Conservation (phyloP, 2,888 invertebrate species). For the Trachelus stipa region DNA sequence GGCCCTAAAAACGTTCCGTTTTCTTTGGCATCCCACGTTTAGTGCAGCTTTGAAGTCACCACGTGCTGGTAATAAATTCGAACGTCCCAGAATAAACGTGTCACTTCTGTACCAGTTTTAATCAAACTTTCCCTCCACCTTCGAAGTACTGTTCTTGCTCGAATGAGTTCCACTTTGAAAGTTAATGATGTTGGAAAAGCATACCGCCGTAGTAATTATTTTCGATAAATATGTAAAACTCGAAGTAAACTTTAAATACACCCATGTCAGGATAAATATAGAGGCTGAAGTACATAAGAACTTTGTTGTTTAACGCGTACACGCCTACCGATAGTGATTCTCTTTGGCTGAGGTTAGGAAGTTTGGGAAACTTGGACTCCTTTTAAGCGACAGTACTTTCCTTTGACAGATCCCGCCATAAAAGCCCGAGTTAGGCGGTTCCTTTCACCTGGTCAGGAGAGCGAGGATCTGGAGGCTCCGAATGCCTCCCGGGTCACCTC, state of each 20-base stretch:
- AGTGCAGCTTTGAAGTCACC: conserved; percentile 6
- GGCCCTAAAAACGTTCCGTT: background rate
- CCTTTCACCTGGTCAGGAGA: conserved; percentile 71
- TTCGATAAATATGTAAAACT: background rate
- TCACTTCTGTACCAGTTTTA: background rate
- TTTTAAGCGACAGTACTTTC: conserved; percentile 7
- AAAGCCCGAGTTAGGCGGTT: conserved; percentile 83
- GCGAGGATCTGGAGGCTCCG: conserved; percentile 67
- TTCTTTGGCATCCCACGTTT: background rate
- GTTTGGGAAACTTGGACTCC: background rate
- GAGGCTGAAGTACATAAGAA: background rate
- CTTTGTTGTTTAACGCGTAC: background rate
- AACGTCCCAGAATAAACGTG: conserved; percentile 6
- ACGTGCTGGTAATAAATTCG: conserved; percentile 4
- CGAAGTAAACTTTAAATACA: background rate
- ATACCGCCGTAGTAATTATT: background rate
- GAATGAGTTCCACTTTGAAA: background rate
- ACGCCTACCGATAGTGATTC: background rate
- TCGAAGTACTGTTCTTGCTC: background rate
- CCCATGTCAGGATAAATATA: background rate
- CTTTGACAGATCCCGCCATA: conserved; percentile 82
- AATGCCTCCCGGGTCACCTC: conserved; percentile 41
- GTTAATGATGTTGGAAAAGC: background rate
- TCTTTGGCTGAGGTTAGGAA: background rate
- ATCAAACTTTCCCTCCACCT: conserved; percentile 1